phyloP scores from a whole-genome alignment of 2,113 vertebrate species.

The Nycticebus coucang region DNA sequence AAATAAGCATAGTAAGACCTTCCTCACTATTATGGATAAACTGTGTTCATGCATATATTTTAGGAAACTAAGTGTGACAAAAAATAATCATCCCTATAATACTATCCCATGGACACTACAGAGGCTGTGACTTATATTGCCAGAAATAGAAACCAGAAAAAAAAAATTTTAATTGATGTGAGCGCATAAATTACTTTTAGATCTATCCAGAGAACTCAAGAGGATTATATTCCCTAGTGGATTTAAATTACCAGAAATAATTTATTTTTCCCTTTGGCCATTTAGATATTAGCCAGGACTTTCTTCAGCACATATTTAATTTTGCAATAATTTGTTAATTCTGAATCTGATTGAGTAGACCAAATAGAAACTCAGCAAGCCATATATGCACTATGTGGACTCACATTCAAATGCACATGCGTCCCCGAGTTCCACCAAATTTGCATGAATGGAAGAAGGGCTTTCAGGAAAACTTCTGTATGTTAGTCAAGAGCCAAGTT shows the following conservation, averaged over 20 bases:
- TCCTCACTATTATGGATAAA: neutral
- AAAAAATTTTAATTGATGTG: neutral
- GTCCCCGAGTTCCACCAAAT: neutral
- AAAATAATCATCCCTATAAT: neutral
- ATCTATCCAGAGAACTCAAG: neutral
- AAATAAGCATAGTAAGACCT: neutral
- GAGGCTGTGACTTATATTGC: neutral
- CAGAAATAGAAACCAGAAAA: neutral
- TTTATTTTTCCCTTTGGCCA: constrained; percentile 12
- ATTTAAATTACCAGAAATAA: constrained; percentile 36
- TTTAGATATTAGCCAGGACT: neutral
- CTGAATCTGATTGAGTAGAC: neutral
- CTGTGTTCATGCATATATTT: neutral
- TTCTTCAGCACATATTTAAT: neutral
- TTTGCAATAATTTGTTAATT: constrained; percentile 27
- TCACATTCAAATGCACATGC: neutral
- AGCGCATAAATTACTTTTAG: neutral
- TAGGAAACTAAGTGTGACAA: neutral
- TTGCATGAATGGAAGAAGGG: neutral
- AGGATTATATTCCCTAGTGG: neutral
- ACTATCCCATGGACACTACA: neutral
- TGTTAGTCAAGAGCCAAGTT: neutral
- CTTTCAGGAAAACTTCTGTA: neutral
- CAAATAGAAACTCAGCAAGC: neutral
- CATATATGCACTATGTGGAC: neutral